phyloP scores from a whole-genome alignment of 2,113 vertebrate species.

The Marmota monax region DNA sequence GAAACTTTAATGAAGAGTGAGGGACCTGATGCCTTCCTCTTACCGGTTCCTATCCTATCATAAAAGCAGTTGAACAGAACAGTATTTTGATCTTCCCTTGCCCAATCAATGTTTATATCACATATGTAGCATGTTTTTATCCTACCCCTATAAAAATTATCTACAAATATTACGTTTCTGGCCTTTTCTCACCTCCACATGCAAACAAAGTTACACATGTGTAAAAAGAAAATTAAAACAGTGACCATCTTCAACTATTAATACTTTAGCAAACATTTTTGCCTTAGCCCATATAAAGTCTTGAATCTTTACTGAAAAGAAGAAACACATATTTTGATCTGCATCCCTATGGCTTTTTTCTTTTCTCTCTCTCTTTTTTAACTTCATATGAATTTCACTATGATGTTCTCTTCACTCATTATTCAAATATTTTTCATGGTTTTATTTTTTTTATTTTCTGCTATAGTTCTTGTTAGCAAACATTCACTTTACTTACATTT shows the following conservation, averaged over 20 bases:
- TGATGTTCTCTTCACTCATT: not conserved
- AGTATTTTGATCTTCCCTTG: not conserved
- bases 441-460: not conserved
- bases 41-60: not conserved
- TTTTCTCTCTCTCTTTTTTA: not conserved
- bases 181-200: not conserved
- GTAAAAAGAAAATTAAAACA: not conserved
- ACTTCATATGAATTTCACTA: not conserved
- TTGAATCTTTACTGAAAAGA: not conserved
- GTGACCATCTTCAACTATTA: not conserved
- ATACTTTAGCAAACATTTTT: not conserved
- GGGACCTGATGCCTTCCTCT: fast-evolving
- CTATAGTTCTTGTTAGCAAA: not conserved
- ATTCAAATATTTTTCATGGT: not conserved
- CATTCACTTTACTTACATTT: not conserved
- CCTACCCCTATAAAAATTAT: not conserved
- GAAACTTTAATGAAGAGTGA: not conserved
- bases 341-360: not conserved
- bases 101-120: not conserved
- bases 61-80: not conserved
- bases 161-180: not conserved
- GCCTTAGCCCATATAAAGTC: not conserved
- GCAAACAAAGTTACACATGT: not conserved
- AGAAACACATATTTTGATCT: not conserved
- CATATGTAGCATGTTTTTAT: not conserved